Base-by-base conservation (phyloP, 2,113 vertebrate genomes). In the Urocitellus parryii region DNA sequence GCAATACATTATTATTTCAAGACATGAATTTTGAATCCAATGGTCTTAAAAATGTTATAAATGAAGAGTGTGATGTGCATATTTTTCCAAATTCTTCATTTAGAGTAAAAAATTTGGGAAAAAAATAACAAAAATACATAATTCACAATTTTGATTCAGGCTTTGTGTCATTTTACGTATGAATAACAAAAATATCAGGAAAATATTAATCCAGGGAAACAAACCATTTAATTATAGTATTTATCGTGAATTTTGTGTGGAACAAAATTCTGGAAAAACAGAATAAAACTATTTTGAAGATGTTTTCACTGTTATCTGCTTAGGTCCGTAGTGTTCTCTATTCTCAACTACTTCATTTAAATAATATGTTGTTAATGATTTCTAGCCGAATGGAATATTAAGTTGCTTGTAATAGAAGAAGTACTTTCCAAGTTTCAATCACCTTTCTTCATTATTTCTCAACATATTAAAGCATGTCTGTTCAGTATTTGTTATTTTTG, bases 1-100 rank as follows among this genome's bases (percentile, higher is more conserved):
- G 12, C 2, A 37, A 83, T 53, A 80, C 70, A 84, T 83, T 93
- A 8, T 14, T 67, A 37, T 91, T 96, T 88, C 25, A 95, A 90
- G 45, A 94, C 13, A 95, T 82, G 4, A 39, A 65, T 48, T 81
- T 77, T 95, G 27, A 79, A 68, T 63, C 24, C 45, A 68, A 85
- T 63, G 17, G 25, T 20, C 27, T 88, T 29, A 81, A 79, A 93
- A 78, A 53, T 42, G 39, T 42, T 5, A 42, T 65, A 1, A 91
- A 78, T 56, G 16, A 14, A 48, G 22, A 92, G 58, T 25, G 2
- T 42, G 22, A 61, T 72, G 7, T 58, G 42, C 45, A n/a, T 68
- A 42, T 61, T 80, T 45, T 45, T 45, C 45, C 45, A 45, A 45
- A 8, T 65, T 11, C 39, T 78, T 73, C 34, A 80, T 76, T 80